Evolutionary conservation across 2,797 vertebrate species (phyloP).

Genomic region (Rhynchotus rufescens): DNA sequence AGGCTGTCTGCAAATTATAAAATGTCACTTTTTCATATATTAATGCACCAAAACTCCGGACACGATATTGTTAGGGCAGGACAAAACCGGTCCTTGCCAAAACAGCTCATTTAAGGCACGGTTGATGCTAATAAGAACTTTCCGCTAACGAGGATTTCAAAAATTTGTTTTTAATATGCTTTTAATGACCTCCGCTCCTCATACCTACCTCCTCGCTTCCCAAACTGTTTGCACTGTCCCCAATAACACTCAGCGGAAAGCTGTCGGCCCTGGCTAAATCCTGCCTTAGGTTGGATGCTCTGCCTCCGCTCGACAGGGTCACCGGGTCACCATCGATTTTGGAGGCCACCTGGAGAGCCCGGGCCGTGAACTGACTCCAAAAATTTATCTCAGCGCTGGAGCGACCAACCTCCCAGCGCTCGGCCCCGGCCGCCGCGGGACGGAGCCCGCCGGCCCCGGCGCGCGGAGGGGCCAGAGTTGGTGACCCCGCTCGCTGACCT

Average conservation of each 20-base stretch:
- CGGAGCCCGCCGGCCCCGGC: conserved; percentile 82
- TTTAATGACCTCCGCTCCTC: conserved; percentile 85
- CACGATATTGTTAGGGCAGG: not conserved
- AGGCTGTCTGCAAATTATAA: not conserved
- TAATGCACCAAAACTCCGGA: not conserved
- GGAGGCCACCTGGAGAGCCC: conserved; percentile 96
- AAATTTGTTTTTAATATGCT: conserved; percentile 82
- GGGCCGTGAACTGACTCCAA: conserved; percentile 97
- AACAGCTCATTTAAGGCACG: not conserved
- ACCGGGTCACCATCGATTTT: conserved; percentile 96
- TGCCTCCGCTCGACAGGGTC: conserved; percentile 88
- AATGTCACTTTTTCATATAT: not conserved
- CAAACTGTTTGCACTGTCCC: conserved; percentile 84
- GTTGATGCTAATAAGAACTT: conserved; percentile 25
- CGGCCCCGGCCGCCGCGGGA: conserved; percentile 79
- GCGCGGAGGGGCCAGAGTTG: conserved; percentile 86
- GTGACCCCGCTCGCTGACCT: conserved; percentile 94
- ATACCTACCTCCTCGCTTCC: conserved; percentile 78
- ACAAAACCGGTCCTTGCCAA: not conserved
- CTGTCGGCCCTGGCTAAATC: conserved; percentile 88
- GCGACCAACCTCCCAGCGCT: conserved; percentile 88
- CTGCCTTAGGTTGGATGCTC: conserved; percentile 86
- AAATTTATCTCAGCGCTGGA: conserved; percentile 95
- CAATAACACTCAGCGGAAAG: conserved; percentile 85
- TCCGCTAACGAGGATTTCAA: not conserved